Evolutionary conservation across 30 jellyfish, hydroid and myxozoan genomes (phyloP).

Genomic region (Clytia hemisphaerica): DNA sequence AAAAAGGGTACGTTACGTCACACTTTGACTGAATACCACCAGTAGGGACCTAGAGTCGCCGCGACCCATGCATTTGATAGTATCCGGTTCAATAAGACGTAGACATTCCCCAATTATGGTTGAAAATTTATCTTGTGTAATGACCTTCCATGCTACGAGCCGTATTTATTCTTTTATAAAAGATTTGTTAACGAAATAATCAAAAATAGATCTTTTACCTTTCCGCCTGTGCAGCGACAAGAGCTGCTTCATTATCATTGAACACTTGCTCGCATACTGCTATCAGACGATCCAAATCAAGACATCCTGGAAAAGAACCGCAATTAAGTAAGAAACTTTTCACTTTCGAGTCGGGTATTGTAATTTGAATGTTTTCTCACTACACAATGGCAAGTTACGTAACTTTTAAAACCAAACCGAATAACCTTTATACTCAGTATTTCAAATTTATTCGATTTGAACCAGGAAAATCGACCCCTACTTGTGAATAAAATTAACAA

Average conservation of each 20-base stretch:
- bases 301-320: constrained; percentile 37
- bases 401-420: background rate
- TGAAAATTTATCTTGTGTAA: too few relatives aligned
- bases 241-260: constrained; percentile 77
- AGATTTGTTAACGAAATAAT: background rate
- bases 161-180: background rate
- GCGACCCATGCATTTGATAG: too few relatives aligned
- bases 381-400: background rate
- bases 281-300: constrained; percentile 58
- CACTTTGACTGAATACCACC: too few relatives aligned
- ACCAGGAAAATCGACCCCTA: too few relatives aligned
- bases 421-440: too few relatives aligned
- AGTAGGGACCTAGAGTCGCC: too few relatives aligned
- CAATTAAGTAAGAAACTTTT: background rate
- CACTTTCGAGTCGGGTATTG: background rate
- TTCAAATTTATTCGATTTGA: background rate
- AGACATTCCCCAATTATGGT: too few relatives aligned
- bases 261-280: constrained; percentile 52
- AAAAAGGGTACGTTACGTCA: too few relatives aligned
- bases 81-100: too few relatives aligned
- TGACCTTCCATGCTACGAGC: too few relatives aligned
- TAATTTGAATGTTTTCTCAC: background rate
- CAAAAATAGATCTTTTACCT: constrained; percentile 26
- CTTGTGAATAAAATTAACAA: too few relatives aligned
- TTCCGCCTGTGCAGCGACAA: constrained; percentile 93